Conservation (phyloP, 2,797 vertebrate genomes). For the Holocentrus rufus region DNA sequence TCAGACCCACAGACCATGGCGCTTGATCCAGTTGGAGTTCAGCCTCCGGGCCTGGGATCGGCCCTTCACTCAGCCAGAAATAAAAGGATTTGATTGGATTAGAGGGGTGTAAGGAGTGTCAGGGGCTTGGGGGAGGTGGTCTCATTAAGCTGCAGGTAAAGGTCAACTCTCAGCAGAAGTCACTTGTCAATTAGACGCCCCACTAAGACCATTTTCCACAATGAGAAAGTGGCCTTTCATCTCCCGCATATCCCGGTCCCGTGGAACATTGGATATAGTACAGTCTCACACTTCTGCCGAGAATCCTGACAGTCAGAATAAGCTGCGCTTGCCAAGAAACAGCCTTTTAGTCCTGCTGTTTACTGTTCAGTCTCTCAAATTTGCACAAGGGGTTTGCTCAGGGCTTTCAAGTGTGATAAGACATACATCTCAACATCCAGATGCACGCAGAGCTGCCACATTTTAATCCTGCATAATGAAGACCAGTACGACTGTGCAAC, state of each 20-base stretch:
- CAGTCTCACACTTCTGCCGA: neutral
- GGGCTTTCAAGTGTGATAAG: neutral
- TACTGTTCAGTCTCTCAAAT: neutral
- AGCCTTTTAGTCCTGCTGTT: neutral
- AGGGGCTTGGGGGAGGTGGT: slow-evolving; percentile 31
- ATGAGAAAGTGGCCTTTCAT: slow-evolving; percentile 3
- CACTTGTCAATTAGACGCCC: slow-evolving; percentile 31
- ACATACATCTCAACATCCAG: neutral
- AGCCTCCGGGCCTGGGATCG: slow-evolving; percentile 16
- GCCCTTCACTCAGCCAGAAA: slow-evolving; percentile 73
- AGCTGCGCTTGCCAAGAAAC: neutral
- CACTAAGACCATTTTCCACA: slow-evolving; percentile 18
- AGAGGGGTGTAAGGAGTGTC: slow-evolving; percentile 30
- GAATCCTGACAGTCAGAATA: slow-evolving; percentile 1
- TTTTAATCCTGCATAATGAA: neutral
- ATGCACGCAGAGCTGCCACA: neutral
- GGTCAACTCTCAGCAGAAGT: slow-evolving; percentile 69
- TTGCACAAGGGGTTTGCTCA: too few relatives aligned
- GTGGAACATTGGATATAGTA: neutral
- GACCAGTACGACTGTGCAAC: neutral
- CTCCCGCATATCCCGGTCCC: slow-evolving; percentile 1
- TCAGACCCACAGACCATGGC: neutral
- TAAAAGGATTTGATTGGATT: slow-evolving; percentile 78
- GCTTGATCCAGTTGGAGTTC: slow-evolving; percentile 5
- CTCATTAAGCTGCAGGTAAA: slow-evolving; percentile 74